Conservation (phyloP, 2,113 vertebrate species). For the Lagopus muta region DNA sequence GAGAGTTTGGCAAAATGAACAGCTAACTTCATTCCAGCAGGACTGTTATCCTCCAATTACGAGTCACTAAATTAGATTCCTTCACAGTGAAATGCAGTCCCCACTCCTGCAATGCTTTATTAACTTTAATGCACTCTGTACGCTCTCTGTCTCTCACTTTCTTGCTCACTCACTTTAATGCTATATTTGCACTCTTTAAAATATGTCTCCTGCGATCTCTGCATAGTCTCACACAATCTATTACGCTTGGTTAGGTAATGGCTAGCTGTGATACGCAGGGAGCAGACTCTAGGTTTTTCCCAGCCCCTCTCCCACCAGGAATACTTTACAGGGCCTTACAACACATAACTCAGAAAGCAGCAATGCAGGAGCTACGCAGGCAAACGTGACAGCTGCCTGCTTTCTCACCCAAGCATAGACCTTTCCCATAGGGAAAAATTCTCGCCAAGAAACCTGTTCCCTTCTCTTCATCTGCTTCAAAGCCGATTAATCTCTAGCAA, state of each 20-base stretch:
- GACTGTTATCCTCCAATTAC: conserved; percentile 66
- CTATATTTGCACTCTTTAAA: conserved; percentile 74
- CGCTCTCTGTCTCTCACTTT: conserved; percentile 51
- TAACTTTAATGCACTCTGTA: conserved; percentile 72
- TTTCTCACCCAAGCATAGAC: not conserved
- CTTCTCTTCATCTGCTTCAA: not conserved
- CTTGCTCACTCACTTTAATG: conserved; percentile 44
- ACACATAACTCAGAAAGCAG: not conserved
- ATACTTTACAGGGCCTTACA: conserved; percentile 27
- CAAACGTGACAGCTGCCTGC: conserved; percentile 1
- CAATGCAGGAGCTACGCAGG: not conserved
- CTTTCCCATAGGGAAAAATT: not conserved
- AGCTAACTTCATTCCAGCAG: conserved; percentile 55
- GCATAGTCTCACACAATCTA: conserved; percentile 34
- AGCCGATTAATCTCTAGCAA: not conserved
- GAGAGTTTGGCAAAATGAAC: conserved; percentile 65
- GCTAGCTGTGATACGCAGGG: conserved; percentile 42
- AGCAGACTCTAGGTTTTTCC: conserved; percentile 43
- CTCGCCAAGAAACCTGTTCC: not conserved
- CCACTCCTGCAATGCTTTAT: conserved; percentile 65
- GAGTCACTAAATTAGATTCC: conserved; percentile 71
- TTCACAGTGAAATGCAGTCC: conserved; percentile 65
- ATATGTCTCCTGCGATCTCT: conserved; percentile 30
- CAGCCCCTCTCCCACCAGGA: not conserved
- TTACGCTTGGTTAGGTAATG: conserved; percentile 24